Percentiles rank a stretch among this genome's conserved stretches.
These are phyloP conservation scores for Sterrhoptilus dennistouni DNA, from an alignment of 2,113 vertebrate species.

Conservation along the genomic window DNA sequence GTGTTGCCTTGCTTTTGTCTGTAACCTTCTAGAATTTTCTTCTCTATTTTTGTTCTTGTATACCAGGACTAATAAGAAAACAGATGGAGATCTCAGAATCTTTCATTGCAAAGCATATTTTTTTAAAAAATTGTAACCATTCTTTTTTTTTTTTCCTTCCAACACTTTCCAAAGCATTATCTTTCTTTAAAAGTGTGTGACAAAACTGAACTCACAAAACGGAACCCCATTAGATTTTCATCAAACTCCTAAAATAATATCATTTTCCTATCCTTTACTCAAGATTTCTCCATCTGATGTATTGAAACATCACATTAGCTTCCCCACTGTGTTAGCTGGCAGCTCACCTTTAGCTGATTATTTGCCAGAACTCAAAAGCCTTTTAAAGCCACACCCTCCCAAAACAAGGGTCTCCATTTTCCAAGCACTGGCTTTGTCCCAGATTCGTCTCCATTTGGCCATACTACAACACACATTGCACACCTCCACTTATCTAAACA, in stretches of 20 bases:
- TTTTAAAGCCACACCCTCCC: neutral
- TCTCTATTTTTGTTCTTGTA: slow-evolving; percentile 21
- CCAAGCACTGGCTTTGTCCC: neutral
- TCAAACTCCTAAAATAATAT: neutral
- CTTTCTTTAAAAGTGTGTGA: neutral
- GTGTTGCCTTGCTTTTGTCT: neutral
- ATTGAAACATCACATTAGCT: neutral
- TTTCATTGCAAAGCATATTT: neutral
- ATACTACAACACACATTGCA: neutral
- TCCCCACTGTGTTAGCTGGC: neutral
- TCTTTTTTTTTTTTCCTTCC: neutral
- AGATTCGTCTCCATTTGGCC: neutral
- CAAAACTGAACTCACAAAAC: neutral
- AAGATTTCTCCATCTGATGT: neutral
- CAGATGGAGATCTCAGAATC: slow-evolving; percentile 46
- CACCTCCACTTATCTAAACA: neutral
- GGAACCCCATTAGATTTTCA: neutral
- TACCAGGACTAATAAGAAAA: slow-evolving; percentile 23
- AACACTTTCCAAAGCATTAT: neutral
- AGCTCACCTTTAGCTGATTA: neutral
- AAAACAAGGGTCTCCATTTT: neutral
- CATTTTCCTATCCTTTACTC: neutral
- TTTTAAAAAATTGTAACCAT: neutral
- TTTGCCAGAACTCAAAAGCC: neutral
- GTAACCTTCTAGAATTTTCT: slow-evolving; percentile 21